A percentile compares a stretch with the other conserved stretches of the same genome.
These are phyloP conservation scores for Aleiodes testaceus DNA, from an alignment of 2,888 invertebrate genomes.

Conservation along the genomic window DNA sequence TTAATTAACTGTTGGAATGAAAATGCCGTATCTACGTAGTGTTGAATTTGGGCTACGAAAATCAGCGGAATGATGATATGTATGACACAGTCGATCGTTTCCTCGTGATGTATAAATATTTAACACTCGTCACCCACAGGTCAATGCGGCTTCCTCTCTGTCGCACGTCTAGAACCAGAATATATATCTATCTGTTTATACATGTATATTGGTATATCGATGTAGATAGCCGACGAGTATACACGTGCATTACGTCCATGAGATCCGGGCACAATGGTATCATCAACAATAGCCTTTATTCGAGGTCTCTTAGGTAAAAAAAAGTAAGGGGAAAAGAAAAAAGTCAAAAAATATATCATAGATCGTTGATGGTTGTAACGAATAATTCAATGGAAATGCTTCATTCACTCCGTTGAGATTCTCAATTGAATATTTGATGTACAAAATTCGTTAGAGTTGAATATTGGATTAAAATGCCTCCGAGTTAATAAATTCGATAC, in stretches of 20 bases:
- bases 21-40: neutral
- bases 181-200: conserved; percentile 2
- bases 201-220: conserved; percentile 12
- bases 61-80: neutral
- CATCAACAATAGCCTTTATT: conserved; percentile 68
- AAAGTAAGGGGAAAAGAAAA: no score
- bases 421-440: conserved; percentile 1
- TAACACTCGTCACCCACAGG: conserved; percentile 63
- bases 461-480: conserved; percentile 2
- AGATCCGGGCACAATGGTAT: conserved; percentile 65
- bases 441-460: neutral
- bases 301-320: conserved; percentile 42
- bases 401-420: neutral
- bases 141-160: conserved; percentile 65
- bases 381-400: neutral
- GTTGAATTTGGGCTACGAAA: conserved; percentile 8
- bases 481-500: conserved; percentile 2
- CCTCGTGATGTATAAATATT: conserved; percentile 69
- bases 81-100: conserved; percentile 57
- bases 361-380: no score
- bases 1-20: neutral
- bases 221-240: conserved; percentile 45
- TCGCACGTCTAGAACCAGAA: conserved; percentile 34
- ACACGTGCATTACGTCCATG: conserved; percentile 39
- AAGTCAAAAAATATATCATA: neutral